A percentile compares a stretch with the other conserved stretches of the same genome.
phyloP scores from a whole-genome alignment of 1,140 invertebrate species.

The Drosophila parvula region DNA sequence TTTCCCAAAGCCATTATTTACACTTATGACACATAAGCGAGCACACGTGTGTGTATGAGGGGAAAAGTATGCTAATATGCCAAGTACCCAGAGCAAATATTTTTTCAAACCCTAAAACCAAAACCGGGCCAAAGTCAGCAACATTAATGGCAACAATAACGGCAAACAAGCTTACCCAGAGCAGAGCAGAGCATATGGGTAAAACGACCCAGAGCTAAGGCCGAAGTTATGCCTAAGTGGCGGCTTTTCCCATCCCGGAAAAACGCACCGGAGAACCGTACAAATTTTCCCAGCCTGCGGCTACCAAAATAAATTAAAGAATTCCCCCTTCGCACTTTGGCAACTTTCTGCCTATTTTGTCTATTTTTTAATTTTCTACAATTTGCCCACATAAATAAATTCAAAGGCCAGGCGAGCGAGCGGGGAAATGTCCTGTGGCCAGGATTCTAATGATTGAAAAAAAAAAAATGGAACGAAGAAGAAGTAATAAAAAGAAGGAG shows the following conservation, averaged over 20 bases:
- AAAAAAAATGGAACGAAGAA: constrained; percentile 20
- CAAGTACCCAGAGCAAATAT: constrained; percentile 47
- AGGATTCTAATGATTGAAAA: constrained; percentile 40
- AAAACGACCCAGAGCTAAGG: constrained; percentile 45
- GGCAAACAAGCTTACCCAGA: constrained; percentile 12
- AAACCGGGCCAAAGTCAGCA: constrained; percentile 50
- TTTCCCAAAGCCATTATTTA: constrained; percentile 25
- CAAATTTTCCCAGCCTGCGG: constrained; percentile 43
- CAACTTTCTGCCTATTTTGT: constrained; percentile 46
- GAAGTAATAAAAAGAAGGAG: constrained; percentile 32
- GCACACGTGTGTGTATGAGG: not conserved
- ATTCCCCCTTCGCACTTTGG: constrained; percentile 42
- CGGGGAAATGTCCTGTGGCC: constrained; percentile 36
- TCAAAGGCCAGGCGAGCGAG: not conserved
- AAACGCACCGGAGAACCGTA: constrained; percentile 25
- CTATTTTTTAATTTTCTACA: constrained; percentile 64
- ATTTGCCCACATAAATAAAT: constrained; percentile 55
- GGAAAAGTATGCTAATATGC: constrained; percentile 37
- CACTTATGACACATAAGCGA: constrained; percentile 14
- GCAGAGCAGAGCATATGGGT: constrained; percentile 29
- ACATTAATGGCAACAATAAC: constrained; percentile 66
- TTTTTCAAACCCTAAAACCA: constrained; percentile 39
- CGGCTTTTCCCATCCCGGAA: constrained; percentile 20
- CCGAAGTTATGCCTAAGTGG: constrained; percentile 70
- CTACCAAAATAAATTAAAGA: constrained; percentile 74